phyloP scores from a whole-genome alignment of 2,113 vertebrate genomes.

The Aegotheles bennettii region DNA sequence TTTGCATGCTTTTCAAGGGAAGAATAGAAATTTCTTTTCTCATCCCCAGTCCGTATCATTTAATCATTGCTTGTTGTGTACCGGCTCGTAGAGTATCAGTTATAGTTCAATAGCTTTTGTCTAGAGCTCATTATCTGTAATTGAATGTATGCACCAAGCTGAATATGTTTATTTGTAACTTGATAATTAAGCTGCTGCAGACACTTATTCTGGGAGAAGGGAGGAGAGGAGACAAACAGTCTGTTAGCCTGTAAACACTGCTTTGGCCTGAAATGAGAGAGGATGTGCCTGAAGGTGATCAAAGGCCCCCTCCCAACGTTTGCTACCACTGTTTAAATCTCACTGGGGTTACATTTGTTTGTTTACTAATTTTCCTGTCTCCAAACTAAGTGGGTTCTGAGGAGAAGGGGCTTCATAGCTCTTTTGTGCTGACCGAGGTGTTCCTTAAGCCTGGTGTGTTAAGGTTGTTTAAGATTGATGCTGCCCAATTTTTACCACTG shows the following conservation, averaged over 20 bases:
- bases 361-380: not conserved
- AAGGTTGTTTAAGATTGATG: not conserved
- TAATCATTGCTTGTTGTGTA: slow-evolving; percentile 34
- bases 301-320: not conserved
- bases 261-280: not conserved
- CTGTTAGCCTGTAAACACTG: not conserved
- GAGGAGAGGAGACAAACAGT: not conserved
- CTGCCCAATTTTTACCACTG: not conserved
- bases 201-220: not conserved
- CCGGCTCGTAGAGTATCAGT: not conserved
- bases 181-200: slow-evolving; percentile 53
- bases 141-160: slow-evolving; percentile 58
- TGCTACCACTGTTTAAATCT: not conserved
- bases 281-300: not conserved
- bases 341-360: not conserved
- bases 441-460: not conserved
- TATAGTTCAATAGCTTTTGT: slow-evolving; percentile 57
- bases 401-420: not conserved
- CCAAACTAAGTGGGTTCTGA: not conserved
- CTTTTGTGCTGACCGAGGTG: not conserved
- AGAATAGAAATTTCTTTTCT: not conserved
- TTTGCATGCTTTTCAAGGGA: not conserved
- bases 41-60: not conserved
- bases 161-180: slow-evolving; percentile 61
- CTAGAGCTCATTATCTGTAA: slow-evolving; percentile 55